Percentiles rank a stretch among this genome's conserved stretches.
phyloP scores from a whole-genome alignment of 2,113 vertebrate species.

The Falco punctatus region DNA sequence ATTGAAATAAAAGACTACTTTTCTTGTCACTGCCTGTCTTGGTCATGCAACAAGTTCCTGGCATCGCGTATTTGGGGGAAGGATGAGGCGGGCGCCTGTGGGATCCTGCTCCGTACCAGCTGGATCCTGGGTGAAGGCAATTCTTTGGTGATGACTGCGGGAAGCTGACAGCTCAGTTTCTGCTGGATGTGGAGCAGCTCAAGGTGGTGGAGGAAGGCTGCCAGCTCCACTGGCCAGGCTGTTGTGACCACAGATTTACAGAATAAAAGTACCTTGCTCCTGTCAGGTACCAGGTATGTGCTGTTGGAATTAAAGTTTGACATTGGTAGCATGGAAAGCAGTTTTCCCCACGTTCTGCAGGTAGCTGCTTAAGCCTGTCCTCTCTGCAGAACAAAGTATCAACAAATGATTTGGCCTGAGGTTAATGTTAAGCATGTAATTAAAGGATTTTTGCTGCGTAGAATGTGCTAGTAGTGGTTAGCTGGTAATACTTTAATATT shows the following conservation, averaged over 20 bases:
- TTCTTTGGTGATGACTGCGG: not conserved
- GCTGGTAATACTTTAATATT: not conserved
- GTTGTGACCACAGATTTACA: not conserved
- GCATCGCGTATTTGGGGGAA: not conserved
- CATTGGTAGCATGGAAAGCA: not conserved
- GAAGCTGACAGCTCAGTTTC: not conserved
- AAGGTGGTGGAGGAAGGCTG: not conserved
- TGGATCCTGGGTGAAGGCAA: not conserved
- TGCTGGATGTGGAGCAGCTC: not conserved
- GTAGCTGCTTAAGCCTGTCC: not conserved
- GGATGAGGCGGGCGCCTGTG: not conserved
- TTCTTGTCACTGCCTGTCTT: slow-evolving; percentile 51
- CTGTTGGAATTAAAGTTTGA: not conserved
- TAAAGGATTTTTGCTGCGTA: not conserved
- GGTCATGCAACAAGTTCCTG: not conserved
- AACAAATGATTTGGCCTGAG: not conserved
- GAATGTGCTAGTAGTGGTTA: not conserved
- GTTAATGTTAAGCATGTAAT: not conserved
- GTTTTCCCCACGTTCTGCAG: not conserved
- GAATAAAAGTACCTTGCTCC: not conserved
- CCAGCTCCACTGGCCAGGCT: not conserved
- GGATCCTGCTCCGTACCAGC: not conserved
- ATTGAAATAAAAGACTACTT: slow-evolving; percentile 68
- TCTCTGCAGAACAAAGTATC: not conserved
- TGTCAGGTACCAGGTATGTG: not conserved